phyloP scores from a whole-genome alignment of 2,113 vertebrate species.

The Otus sunia region DNA sequence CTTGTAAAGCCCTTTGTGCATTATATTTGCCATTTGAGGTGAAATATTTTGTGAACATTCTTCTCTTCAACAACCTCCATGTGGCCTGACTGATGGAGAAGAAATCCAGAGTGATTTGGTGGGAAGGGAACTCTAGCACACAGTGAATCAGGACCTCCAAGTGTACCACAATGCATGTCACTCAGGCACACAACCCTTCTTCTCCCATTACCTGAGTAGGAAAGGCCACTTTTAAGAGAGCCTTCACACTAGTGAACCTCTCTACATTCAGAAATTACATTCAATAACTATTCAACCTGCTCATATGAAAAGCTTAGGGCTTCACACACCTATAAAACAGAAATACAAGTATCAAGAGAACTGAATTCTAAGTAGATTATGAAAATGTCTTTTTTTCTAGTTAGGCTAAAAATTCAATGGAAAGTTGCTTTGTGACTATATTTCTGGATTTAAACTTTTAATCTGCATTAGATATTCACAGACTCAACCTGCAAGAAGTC shows the following conservation, averaged over 20 bases:
- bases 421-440: not conserved
- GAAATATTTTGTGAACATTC: not conserved
- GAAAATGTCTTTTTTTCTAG: not conserved
- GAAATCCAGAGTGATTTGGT: not conserved
- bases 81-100: not conserved
- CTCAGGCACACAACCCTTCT: not conserved
- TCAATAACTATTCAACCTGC: not conserved
- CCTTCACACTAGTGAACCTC: not conserved
- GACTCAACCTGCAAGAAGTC: not conserved
- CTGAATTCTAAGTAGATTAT: not conserved
- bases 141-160: not conserved
- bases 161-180: not conserved
- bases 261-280: not conserved
- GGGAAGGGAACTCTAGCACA: not conserved
- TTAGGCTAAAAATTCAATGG: not conserved
- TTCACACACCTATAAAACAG: not conserved
- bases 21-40: not conserved
- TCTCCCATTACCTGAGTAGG: not conserved
- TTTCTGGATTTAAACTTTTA: not conserved
- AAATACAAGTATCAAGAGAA: not conserved
- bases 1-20: not conserved
- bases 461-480: not conserved
- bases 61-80: not conserved
- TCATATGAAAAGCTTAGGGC: not conserved
- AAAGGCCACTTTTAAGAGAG: not conserved